Conservation (phyloP, 2,888 invertebrate genomes). For the Limulus polyphemus region DNA sequence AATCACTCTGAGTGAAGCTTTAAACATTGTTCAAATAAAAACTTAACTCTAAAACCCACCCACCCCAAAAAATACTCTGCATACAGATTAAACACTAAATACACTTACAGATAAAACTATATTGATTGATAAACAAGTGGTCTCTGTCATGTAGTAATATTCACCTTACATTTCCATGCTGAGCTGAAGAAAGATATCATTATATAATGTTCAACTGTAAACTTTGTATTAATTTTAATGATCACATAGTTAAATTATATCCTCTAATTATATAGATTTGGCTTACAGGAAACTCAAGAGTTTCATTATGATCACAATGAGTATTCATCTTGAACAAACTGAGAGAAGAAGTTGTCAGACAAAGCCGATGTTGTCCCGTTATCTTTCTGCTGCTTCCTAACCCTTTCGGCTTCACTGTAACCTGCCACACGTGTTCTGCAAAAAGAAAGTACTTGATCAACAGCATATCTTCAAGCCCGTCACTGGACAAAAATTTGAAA, state of each 20-base stretch:
- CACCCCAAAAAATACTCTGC: no score
- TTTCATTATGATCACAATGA: constrained; percentile 43
- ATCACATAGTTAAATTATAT: neutral
- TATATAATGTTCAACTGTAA: neutral
- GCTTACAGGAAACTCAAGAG: constrained; percentile 50
- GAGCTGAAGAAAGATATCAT: neutral
- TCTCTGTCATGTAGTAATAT: no score
- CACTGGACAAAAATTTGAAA: neutral
- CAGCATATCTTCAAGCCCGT: neutral
- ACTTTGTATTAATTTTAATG: neutral
- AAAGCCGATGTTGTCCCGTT: constrained; percentile 65
- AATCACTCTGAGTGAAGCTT: no score
- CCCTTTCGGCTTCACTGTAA: constrained; percentile 67
- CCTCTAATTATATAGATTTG: constrained; percentile 27
- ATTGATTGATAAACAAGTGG: no score
- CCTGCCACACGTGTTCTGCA: constrained; percentile 88
- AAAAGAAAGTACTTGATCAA: constrained; percentile 5
- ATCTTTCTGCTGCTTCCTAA: constrained; percentile 51
- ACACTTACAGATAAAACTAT: no score
- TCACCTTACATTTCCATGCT: no score
- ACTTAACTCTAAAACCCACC: no score
- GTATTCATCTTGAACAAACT: constrained; percentile 46
- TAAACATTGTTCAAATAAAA: no score
- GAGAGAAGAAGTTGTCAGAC: constrained; percentile 57
- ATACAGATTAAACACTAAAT: no score